Base-by-base conservation (phyloP, 2,888 invertebrate genomes). In the Fissipunctia ypsillon region DNA sequence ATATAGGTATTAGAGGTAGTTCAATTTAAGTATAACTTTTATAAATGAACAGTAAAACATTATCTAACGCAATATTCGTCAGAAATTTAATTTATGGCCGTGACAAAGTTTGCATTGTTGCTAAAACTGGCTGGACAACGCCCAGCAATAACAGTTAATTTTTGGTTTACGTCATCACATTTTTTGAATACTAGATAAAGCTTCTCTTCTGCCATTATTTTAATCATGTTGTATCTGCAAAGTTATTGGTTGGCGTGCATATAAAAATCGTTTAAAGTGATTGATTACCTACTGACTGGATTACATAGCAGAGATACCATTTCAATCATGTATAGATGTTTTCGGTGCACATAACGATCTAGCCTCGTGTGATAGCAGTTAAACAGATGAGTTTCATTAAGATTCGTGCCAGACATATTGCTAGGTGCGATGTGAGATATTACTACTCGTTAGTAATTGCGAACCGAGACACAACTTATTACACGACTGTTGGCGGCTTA, bases 341-440 rank as follows among this genome's bases (percentile, higher is more conserved):
- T 82, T 84, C 25, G 57, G 73, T 61, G 65, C 50, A 70, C 68
- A 75, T 83, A 80, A 80, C 73, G 59, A 79, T 61, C 65, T 72
- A 64, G 68, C 45, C 57, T 66, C 74, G 54, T 78, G 63, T 69
- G 71, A 63, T 84, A 74, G 71, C 75, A 69, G 59, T 61, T 67
- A 65, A 73, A 87, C 70, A 78, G 87, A 87, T 87, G 85, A 85
- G 85, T 72, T 83, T 87, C 83, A 86, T 87, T 87, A 83, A 77
- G 56, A 78, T 85, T 83, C 73, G 78, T 74, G 73, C 57, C 75
- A 85, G 77, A 87, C 78, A 71, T 71, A 85, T 83, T 77, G 74
- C 74, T 63, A 59, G 71, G 70, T 65, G 56, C 70, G 68, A 74
- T 83, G 72, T 76, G 81, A 84, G 73, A 81, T 83, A 78, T 79